These are phyloP conservation scores for Lissocephala sabroskyi DNA, from an alignment of 2,888 invertebrate genomes.

Conservation along the genomic window DNA sequence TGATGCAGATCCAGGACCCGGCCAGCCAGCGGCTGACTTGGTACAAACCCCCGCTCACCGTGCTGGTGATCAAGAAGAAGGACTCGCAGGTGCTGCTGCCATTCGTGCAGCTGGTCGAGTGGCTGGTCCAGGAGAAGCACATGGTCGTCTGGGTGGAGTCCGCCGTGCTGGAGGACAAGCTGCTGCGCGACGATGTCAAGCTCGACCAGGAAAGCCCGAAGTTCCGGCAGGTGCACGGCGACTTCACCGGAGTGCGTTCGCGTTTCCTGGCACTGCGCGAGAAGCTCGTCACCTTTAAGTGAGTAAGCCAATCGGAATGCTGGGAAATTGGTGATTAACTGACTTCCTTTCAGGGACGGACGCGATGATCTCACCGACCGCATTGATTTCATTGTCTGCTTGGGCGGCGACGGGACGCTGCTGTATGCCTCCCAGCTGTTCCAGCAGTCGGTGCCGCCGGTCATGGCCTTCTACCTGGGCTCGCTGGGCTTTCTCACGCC, in stretches of 20 bases:
- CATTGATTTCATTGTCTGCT: constrained; percentile 96
- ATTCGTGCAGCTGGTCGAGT: constrained; percentile 92
- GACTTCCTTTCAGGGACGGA: constrained; percentile 78
- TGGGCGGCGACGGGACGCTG: constrained; percentile 97
- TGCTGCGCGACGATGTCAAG: constrained; percentile 20
- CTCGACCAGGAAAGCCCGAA: constrained; percentile 43
- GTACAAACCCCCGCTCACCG: constrained; percentile 97
- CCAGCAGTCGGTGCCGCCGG: constrained; percentile 97
- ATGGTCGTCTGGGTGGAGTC: constrained; percentile 97
- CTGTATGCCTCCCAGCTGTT: constrained; percentile 95
- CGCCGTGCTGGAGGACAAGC: constrained; percentile 83
- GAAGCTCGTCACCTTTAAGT: constrained; percentile 83
- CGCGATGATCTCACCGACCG: constrained; percentile 96
- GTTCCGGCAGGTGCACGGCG: constrained; percentile 42
- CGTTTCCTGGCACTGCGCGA: constrained; percentile 72
- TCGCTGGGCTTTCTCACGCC: constrained; percentile 97
- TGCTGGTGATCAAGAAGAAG: constrained; percentile 96
- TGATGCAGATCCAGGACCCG: constrained; percentile 98
- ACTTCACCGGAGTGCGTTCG: constrained; percentile 37
- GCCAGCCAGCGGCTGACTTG: constrained; percentile 96
- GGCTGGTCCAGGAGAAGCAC: constrained; percentile 94
- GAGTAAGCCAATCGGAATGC: constrained; percentile 7
- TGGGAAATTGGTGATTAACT: background rate
- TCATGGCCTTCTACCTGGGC: constrained; percentile 98
- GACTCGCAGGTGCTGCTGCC: constrained; percentile 91